Base-by-base conservation (phyloP, 2,113 vertebrate species). In the Elephas maximus region DNA sequence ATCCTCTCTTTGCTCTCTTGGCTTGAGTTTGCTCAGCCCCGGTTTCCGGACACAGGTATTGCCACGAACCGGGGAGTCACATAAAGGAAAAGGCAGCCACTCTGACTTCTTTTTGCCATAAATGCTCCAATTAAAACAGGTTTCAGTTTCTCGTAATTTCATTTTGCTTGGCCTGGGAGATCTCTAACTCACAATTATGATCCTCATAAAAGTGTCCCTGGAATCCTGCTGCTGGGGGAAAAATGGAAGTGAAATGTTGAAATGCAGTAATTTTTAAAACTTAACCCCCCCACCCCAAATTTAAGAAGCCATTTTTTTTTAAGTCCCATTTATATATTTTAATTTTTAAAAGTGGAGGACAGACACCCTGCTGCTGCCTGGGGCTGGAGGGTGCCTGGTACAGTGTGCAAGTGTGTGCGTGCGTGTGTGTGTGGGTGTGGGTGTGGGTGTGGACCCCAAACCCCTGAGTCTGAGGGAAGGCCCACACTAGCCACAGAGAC, bases 91-190 rank as follows among this genome's bases (percentile, higher is more conserved):
- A 98, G 91, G 78, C 77, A 96, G 30, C 92, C 93, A 90, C 87
- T 53, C 91, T 86, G 95, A 94, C 82, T 96, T 94, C 92, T 94
- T 97, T 97, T 96, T 88, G 96, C 98, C 95, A 97, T 97, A 97
- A 98, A 98, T 21, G 97, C 93, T 79, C 97, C 98, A 99, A 98
- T 99, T 99, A 98, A 98, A 99, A 98, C 98, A 97, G 98, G 98
- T 98, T 98, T 98, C 97, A 98, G 98, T 98, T 98, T 99, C 97
- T 97, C 98, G 97, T 98, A 97, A 98, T 98, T 98, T 98, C 98
- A 98, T 98, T 98, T 98, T 98, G 98, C 98, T 98, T 98, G 98
- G 98, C 98, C 98, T 98, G 98, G 98, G 99, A 99, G 98, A 98
- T 98, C 98, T 98, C 98, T 99, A 98, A 99, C 97, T 99, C 98